Percentiles rank a stretch among this genome's conserved stretches.
Evolutionary conservation across 2,113 vertebrate species (phyloP).

Genomic region (Cyanistes caeruleus): DNA sequence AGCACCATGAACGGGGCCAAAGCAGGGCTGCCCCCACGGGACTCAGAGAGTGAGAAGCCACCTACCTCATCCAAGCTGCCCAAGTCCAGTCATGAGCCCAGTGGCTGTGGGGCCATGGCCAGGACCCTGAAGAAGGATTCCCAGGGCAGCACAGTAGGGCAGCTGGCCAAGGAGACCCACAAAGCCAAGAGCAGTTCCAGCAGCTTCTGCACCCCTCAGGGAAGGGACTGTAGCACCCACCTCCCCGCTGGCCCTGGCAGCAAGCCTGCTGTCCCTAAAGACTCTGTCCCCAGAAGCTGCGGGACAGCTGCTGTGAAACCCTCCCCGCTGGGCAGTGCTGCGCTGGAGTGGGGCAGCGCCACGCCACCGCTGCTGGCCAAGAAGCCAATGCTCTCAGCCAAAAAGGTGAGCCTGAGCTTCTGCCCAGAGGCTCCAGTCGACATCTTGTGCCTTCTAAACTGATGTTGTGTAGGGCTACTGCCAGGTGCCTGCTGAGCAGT

Average conservation of each 20-base stretch:
- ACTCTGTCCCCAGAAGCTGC: slow-evolving; percentile 61
- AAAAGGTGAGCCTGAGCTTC: slow-evolving; percentile 81
- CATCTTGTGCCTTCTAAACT: not conserved
- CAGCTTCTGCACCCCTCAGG: slow-evolving; percentile 65
- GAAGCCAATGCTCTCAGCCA: slow-evolving; percentile 86
- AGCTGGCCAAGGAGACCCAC: slow-evolving; percentile 54
- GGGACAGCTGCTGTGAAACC: slow-evolving; percentile 73
- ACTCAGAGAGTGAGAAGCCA: slow-evolving; percentile 67
- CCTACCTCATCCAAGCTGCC: slow-evolving; percentile 83
- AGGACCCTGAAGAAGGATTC: not conserved
- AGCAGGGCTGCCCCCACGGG: slow-evolving; percentile 60
- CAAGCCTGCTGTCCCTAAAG: slow-evolving; percentile 47
- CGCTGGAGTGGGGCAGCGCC: slow-evolving; percentile 71
- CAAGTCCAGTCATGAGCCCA: slow-evolving; percentile 57
- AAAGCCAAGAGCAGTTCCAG: slow-evolving; percentile 25
- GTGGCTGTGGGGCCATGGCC: rapidly evolving
- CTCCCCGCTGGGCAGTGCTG: slow-evolving; percentile 49
- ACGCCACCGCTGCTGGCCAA: slow-evolving; percentile 87
- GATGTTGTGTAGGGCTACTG: no score
- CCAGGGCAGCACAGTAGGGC: not conserved
- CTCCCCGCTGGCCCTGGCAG: not conserved
- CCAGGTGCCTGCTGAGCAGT: not conserved
- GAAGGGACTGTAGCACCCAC: not conserved
- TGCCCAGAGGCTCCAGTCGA: rapidly evolving
- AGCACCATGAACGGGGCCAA: not conserved